These are phyloP conservation scores for Hylia prasina DNA, from an alignment of 2,113 vertebrate species.

Conservation along the genomic window DNA sequence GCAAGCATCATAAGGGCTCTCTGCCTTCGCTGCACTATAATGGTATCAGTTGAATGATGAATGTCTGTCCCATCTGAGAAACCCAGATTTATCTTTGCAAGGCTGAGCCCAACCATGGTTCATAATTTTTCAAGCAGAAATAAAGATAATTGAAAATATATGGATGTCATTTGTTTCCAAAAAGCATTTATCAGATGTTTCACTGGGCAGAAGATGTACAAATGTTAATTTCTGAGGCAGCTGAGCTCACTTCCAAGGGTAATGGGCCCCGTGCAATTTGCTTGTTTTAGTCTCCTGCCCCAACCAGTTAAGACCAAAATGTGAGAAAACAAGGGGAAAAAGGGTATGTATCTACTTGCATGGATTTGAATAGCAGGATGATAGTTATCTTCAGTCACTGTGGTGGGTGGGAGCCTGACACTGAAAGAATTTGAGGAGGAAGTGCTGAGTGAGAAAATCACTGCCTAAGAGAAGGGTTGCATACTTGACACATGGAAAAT, in stretches of 20 bases:
- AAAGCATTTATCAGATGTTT: not conserved
- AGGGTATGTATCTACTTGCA: slow-evolving; percentile 36
- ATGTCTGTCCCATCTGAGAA: not conserved
- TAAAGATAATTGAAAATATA: not conserved
- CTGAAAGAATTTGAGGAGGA: slow-evolving; percentile 55
- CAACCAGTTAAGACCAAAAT: slow-evolving; percentile 5
- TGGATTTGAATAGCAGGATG: slow-evolving; percentile 50
- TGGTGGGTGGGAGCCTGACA: slow-evolving; percentile 50
- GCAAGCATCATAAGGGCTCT: not conserved
- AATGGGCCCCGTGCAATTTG: not conserved
- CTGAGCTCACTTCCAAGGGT: not conserved
- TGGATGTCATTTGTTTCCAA: not conserved
- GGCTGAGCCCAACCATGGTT: not conserved
- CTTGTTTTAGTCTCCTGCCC: not conserved
- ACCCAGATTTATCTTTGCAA: not conserved
- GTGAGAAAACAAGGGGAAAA: slow-evolving; percentile 2
- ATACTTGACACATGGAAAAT: slow-evolving; percentile 40
- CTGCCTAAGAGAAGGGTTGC: slow-evolving; percentile 30
- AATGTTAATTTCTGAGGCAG: not conserved
- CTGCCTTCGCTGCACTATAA: not conserved
- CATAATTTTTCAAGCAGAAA: not conserved
- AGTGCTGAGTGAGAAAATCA: slow-evolving; percentile 59
- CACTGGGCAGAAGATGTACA: not conserved
- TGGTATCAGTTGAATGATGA: not conserved
- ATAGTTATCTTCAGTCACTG: slow-evolving; percentile 50